These are phyloP conservation scores for Ariolimax columbianus DNA, from an alignment of 2,888 invertebrate genomes.

Conservation along the genomic window DNA sequence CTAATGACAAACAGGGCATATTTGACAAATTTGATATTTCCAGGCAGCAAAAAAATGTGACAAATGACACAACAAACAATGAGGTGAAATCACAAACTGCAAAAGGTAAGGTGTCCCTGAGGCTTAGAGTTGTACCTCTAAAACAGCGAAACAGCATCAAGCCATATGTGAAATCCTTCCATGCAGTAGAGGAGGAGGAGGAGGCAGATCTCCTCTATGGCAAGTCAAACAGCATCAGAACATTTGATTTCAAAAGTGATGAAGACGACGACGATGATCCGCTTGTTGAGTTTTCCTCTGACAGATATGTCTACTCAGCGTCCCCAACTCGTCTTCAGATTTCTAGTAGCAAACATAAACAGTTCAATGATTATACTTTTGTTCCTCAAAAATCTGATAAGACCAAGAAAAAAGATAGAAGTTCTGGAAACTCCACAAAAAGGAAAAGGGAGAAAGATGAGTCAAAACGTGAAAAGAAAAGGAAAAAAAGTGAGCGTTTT, in stretches of 20 bases:
- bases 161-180: constrained; percentile 15
- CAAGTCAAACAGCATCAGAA: constrained; percentile 55
- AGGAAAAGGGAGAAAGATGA: constrained; percentile 69
- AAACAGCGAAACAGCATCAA: constrained; percentile 49
- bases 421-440: constrained; percentile 64
- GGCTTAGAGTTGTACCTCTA: constrained; percentile 42
- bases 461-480: constrained; percentile 68
- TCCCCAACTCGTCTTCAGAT: constrained; percentile 68
- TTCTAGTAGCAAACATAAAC: constrained; percentile 65
- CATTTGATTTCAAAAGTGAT: constrained; percentile 73
- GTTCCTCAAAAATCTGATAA: constrained; percentile 65
- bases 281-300: constrained; percentile 53
- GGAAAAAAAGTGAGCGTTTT: constrained; percentile 57
- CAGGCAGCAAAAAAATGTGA: constrained; percentile 47
- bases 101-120: constrained; percentile 45
- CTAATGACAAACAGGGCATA: constrained; percentile 48
- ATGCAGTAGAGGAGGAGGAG: constrained; percentile 33
- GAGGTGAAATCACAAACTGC: constrained; percentile 16
- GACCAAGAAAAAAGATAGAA: constrained; percentile 68
- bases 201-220: constrained; percentile 21
- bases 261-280: constrained; percentile 69
- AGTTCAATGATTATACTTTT: constrained; percentile 24
- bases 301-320: constrained; percentile 60
- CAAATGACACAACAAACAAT: constrained; percentile 5
- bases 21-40: constrained; percentile 59